These are phyloP conservation scores for Mythimna lalbum DNA, from an alignment of 2,888 invertebrate species.

Conservation along the genomic window DNA sequence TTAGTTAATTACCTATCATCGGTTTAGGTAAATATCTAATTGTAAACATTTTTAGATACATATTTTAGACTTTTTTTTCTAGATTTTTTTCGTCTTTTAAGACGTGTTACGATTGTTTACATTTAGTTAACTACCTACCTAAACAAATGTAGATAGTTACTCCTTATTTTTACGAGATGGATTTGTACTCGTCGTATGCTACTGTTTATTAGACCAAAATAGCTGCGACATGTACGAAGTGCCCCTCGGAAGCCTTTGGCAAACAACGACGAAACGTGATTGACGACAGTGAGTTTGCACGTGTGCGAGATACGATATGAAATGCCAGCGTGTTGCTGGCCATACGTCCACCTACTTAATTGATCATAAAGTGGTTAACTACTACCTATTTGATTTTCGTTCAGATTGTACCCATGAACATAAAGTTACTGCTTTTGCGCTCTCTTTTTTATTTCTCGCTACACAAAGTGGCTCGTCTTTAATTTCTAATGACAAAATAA, in stretches of 20 bases:
- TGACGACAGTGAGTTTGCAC: slow-evolving; percentile 6
- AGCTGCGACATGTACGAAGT: neutral
- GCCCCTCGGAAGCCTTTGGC: neutral
- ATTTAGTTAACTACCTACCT: too few relatives aligned
- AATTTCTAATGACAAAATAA: neutral
- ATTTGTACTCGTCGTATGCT: neutral
- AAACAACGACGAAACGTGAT: neutral
- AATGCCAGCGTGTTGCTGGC: neutral
- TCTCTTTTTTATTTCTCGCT: neutral
- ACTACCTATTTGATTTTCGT: neutral
- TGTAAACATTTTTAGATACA: too few relatives aligned
- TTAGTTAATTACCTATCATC: too few relatives aligned
- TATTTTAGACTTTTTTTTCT: too few relatives aligned
- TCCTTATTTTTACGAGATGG: neutral
- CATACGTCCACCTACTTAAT: too few relatives aligned
- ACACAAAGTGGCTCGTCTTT: neutral
- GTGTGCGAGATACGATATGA: neutral
- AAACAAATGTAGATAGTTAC: too few relatives aligned
- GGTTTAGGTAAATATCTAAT: too few relatives aligned
- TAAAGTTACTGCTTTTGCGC: neutral
- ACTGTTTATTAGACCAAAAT: neutral
- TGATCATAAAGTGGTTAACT: neutral
- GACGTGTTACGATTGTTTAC: too few relatives aligned
- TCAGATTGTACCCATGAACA: neutral
- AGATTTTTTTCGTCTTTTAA: too few relatives aligned